Evolutionary conservation across 1,140 invertebrate species (phyloP).

Genomic region (Alviniconcha marisindica): DNA sequence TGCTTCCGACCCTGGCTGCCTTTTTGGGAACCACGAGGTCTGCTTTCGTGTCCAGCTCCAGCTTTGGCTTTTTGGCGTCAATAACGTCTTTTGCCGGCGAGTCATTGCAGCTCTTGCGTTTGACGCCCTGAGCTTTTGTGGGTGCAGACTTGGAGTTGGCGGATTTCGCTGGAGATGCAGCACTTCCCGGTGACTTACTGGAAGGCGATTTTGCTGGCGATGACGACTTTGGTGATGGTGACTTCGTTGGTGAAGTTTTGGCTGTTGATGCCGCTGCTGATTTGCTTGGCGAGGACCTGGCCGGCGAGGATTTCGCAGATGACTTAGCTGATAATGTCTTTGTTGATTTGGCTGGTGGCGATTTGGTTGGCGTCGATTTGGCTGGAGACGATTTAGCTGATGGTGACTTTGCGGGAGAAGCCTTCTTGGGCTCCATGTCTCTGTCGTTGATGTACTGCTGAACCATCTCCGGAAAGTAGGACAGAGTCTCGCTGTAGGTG

Average conservation of each 20-base stretch:
- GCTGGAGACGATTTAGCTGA: not conserved
- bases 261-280: not conserved
- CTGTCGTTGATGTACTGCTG: constrained; percentile 28
- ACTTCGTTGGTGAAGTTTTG: not conserved
- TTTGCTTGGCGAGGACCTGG: not conserved
- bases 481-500: constrained; percentile 51
- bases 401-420: not conserved
- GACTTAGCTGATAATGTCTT: not conserved
- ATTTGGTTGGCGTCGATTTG: constrained; percentile 17
- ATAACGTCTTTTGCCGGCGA: not conserved
- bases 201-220: not conserved
- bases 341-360: not conserved
- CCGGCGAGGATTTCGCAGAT: not conserved
- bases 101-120: constrained; percentile 11
- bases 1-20: not conserved
- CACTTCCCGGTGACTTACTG: not conserved
- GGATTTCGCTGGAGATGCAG: not conserved
- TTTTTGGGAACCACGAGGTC: not conserved
- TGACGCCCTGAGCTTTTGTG: not conserved
- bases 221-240: not conserved
- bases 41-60: not conserved
- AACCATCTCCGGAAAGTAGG: constrained; percentile 39
- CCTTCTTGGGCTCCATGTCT: constrained; percentile 24
- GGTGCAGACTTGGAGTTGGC: not conserved
- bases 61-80: not conserved